phyloP scores from a whole-genome alignment of 2,113 vertebrate genomes.

The Todiramphus chloris region DNA sequence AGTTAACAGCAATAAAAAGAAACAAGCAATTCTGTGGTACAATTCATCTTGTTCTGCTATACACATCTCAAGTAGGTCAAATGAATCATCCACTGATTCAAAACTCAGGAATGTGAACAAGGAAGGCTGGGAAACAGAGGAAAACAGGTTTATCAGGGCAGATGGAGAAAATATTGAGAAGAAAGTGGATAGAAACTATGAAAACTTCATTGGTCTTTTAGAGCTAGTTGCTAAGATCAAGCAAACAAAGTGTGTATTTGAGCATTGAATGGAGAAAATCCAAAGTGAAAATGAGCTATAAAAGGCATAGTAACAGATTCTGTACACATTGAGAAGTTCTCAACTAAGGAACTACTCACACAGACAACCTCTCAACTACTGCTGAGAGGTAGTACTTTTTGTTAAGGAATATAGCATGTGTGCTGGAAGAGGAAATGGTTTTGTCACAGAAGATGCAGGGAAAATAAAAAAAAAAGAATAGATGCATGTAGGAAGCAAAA shows the following conservation, averaged over 20 bases:
- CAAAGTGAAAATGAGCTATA: not conserved
- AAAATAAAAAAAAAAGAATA: not conserved
- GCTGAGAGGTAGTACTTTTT: not conserved
- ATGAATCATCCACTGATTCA: conserved; percentile 17
- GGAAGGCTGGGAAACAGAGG: not conserved
- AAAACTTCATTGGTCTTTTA: not conserved
- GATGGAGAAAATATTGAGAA: not conserved
- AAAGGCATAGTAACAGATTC: not conserved
- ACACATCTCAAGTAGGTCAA: conserved; percentile 1
- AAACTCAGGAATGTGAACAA: conserved; percentile 11
- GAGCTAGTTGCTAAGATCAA: not conserved
- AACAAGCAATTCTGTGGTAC: not conserved
- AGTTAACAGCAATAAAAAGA: not conserved
- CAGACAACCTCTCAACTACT: not conserved
- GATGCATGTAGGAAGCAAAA: not conserved
- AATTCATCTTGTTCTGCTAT: not conserved
- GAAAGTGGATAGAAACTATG: not conserved
- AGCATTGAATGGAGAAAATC: not conserved
- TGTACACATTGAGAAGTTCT: not conserved
- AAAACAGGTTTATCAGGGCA: not conserved
- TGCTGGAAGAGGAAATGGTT: not conserved
- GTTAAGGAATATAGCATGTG: not conserved
- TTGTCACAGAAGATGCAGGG: not conserved
- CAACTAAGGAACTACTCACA: not conserved
- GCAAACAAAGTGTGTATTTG: not conserved